These are phyloP conservation scores for Nomada fucata DNA, from an alignment of 2,888 invertebrate genomes.

Conservation along the genomic window DNA sequence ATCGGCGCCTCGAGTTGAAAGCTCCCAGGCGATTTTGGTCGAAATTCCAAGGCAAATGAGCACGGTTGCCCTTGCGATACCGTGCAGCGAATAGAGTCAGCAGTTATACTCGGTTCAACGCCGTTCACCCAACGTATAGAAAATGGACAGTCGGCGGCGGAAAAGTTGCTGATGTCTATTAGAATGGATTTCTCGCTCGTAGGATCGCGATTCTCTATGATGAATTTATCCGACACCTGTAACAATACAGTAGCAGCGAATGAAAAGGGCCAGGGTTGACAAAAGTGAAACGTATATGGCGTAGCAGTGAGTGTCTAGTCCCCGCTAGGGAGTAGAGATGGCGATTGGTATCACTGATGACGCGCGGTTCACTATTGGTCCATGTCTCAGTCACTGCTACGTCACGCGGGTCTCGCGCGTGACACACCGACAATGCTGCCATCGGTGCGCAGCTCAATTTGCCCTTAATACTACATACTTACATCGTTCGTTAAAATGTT, in stretches of 20 bases:
- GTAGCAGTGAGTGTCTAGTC: too few species aligned
- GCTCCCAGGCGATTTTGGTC: conserved; percentile 72
- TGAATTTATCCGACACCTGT: conserved; percentile 43
- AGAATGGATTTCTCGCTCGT: conserved; percentile 66
- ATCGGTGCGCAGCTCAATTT: too few species aligned
- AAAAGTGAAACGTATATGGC: too few species aligned
- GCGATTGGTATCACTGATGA: too few species aligned
- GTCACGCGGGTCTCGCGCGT: too few species aligned
- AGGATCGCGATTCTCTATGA: conserved; percentile 41
- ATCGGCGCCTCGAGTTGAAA: conserved; percentile 78
- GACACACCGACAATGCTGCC: too few species aligned
- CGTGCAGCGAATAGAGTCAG: conserved; percentile 67
- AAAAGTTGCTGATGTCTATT: conserved; percentile 75
- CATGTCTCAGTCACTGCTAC: too few species aligned
- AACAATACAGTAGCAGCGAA: neutral
- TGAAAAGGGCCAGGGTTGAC: too few species aligned
- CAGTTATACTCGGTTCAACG: conserved; percentile 45
- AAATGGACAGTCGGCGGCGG: conserved; percentile 71
- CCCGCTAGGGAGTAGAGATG: too few species aligned
- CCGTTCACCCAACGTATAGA: conserved; percentile 71
- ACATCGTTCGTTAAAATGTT: conserved; percentile 55
- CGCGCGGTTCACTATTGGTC: too few species aligned
- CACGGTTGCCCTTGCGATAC: conserved; percentile 73
- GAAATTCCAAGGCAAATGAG: conserved; percentile 73
- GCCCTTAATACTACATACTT: neutral